A percentile compares a stretch with the other conserved stretches of the same genome.
Conservation (phyloP, 2,797 vertebrate genomes). For the Limosa lapponica region DNA sequence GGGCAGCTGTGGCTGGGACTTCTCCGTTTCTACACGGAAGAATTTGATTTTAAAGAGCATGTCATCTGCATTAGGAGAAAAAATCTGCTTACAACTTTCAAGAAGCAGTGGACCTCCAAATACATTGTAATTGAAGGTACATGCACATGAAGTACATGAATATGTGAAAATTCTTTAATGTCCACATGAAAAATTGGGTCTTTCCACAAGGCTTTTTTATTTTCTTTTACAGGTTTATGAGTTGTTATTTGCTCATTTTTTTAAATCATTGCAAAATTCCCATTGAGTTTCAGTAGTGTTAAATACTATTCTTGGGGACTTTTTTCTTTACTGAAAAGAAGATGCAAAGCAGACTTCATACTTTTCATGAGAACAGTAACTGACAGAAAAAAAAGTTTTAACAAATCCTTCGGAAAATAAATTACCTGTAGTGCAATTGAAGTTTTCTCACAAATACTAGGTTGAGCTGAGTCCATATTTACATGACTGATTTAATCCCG, state of each 20-base stretch:
- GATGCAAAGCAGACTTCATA: not conserved
- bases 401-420: not conserved
- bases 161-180: not conserved
- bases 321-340: not conserved
- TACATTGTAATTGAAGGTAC: conserved; percentile 97
- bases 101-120: conserved; percentile 98
- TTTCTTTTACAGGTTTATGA: not conserved
- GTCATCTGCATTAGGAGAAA: conserved; percentile 91
- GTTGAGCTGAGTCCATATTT: not conserved
- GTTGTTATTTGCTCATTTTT: not conserved
- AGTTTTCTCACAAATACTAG: not conserved
- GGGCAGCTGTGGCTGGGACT: conserved; percentile 94
- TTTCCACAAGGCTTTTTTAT: not conserved
- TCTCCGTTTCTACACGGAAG: conserved; percentile 94
- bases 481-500: not conserved
- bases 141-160: not conserved
- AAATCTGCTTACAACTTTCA: conserved; percentile 91
- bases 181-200: not conserved
- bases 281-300: not conserved
- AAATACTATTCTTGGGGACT: fast-evolving
- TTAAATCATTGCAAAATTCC: not conserved
- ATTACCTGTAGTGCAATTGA: not conserved
- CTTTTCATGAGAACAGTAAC: not conserved
- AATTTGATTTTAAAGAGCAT: conserved; percentile 95
- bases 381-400: not conserved